Evolutionary conservation across 2,888 invertebrate species (phyloP).

Genomic region (Onthophagus sagittarius): DNA sequence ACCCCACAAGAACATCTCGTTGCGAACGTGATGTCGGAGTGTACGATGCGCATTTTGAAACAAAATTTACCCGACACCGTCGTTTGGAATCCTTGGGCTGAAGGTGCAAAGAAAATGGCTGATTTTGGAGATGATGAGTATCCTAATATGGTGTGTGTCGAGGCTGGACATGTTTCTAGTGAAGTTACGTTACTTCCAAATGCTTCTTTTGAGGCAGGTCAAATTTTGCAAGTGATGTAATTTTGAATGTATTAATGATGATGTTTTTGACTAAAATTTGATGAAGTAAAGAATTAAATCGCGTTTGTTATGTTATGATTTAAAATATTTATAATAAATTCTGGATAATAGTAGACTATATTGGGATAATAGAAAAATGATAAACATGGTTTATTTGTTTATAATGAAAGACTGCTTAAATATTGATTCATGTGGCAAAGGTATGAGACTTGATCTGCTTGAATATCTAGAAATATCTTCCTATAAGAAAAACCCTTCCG

Average conservation of each 20-base stretch:
- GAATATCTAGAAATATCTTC: no score
- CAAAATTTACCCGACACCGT: conserved; percentile 19
- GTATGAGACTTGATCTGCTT: no score
- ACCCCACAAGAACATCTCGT: conserved; percentile 14
- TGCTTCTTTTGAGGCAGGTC: background rate
- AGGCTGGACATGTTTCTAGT: conserved; percentile 5
- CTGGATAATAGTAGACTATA: no score
- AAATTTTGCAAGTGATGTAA: conserved; percentile 8
- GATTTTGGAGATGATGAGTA: conserved; percentile 18
- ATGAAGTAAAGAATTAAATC: no score
- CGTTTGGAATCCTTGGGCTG: conserved; percentile 23
- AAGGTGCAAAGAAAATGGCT: background rate
- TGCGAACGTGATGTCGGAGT: conserved; percentile 7
- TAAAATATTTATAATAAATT: no score
- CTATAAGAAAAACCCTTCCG: no score
- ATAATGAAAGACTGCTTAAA: no score
- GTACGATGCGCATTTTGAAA: conserved; percentile 18
- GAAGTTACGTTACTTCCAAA: conserved; percentile 6
- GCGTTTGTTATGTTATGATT: no score
- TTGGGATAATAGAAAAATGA: no score
- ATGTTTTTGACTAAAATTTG: no score
- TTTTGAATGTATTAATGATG: background rate
- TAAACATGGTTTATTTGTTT: no score
- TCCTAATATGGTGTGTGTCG: conserved; percentile 20
- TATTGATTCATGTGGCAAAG: no score